Evolutionary conservation across 2,113 vertebrate genomes (phyloP).

Genomic region (Donacobius atricapilla): DNA sequence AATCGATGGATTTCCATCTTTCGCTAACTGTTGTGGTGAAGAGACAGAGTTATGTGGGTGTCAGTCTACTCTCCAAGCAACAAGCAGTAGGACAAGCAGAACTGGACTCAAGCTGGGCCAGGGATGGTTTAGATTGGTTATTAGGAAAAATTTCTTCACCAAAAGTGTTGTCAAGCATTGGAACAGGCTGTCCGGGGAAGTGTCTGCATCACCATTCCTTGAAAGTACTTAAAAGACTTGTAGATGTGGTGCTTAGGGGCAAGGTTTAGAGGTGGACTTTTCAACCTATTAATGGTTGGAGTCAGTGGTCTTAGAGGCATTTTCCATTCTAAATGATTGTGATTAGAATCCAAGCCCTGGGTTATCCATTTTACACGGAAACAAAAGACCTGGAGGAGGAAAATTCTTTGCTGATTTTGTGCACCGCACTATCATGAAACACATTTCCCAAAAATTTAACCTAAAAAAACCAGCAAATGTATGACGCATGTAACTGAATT

Average conservation of each 20-base stretch:
- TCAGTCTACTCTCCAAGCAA: neutral
- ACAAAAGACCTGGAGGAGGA: neutral
- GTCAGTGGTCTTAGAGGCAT: neutral
- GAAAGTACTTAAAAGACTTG: neutral
- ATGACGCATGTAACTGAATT: neutral
- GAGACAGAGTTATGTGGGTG: too few species aligned
- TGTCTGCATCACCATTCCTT: neutral
- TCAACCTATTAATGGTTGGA: neutral
- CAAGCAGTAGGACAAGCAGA: neutral
- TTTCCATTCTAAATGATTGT: neutral
- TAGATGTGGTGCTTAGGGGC: neutral
- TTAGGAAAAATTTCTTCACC: neutral
- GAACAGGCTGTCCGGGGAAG: neutral
- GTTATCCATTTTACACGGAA: neutral
- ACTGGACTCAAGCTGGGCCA: neutral
- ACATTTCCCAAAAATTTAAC: neutral
- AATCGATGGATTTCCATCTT: neutral
- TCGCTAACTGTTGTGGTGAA: neutral
- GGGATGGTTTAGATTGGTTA: neutral
- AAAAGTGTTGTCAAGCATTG: neutral
- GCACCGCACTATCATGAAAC: neutral
- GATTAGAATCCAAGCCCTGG: neutral
- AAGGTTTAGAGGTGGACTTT: neutral
- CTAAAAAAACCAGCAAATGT: neutral
- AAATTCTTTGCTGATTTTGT: neutral